phyloP scores from a whole-genome alignment of 2,797 vertebrate genomes.

The Podarcis lilfordi region DNA sequence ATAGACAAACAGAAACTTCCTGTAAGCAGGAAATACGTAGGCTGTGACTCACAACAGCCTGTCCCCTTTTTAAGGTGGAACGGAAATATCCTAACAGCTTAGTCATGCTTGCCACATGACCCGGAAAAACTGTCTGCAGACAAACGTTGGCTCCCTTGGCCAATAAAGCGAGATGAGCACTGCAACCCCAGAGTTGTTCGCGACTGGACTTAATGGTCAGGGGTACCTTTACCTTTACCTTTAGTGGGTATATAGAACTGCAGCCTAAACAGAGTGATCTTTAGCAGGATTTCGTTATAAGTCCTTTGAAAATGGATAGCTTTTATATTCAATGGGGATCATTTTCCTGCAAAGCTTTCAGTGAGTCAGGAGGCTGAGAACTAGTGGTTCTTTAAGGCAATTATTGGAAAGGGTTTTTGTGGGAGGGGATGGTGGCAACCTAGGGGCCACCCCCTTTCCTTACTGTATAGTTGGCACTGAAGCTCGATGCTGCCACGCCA shows the following conservation, averaged over 20 bases:
- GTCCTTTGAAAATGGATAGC: neutral
- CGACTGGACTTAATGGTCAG: too few relatives aligned
- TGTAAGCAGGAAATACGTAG: too few relatives aligned
- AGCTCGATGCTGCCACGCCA: neutral
- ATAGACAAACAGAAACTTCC: too few relatives aligned
- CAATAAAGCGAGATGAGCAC: too few relatives aligned
- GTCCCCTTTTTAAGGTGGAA: too few relatives aligned
- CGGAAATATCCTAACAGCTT: too few relatives aligned
- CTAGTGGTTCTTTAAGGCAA: neutral
- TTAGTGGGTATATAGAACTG: neutral
- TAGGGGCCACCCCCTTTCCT: neutral
- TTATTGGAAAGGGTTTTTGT: neutral
- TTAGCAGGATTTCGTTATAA: neutral
- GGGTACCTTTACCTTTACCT: too few relatives aligned
- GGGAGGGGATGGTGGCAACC: neutral
- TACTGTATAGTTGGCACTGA: neutral
- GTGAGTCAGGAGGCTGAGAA: neutral
- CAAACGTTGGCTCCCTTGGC: too few relatives aligned
- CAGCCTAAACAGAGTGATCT: neutral
- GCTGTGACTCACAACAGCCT: too few relatives aligned
- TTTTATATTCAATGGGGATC: neutral
- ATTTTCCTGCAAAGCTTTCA: constrained; percentile 3
- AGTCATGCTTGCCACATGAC: too few relatives aligned
- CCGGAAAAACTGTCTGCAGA: too few relatives aligned
- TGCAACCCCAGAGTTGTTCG: too few relatives aligned